Conservation (phyloP, 2,888 invertebrate species). For the Eupithecia subfuscata region DNA sequence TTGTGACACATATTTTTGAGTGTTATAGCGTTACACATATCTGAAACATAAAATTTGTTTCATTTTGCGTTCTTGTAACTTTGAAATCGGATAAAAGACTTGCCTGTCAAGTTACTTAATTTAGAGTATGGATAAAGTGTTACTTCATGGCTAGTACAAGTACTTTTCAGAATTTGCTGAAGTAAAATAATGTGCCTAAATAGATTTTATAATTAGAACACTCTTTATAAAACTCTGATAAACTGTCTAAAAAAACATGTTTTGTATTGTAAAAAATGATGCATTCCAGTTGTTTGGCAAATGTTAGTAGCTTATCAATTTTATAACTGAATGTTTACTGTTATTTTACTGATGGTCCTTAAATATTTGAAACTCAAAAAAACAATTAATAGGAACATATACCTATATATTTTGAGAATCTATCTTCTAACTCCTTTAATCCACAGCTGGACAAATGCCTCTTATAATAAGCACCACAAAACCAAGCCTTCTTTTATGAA, state of each 20-base stretch:
- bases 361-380: background rate
- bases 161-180: conserved; percentile 20
- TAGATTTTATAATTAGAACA: background rate
- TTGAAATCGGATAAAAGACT: background rate
- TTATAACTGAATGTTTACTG: background rate
- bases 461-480: background rate
- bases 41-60: background rate
- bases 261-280: conserved; percentile 13
- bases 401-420: background rate
- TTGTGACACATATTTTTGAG: conserved; percentile 15
- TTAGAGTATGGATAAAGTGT: conserved; percentile 15
- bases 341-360: background rate
- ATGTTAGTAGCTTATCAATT: background rate
- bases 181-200: conserved; percentile 25
- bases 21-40: background rate
- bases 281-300: conserved; percentile 3
- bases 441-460: background rate
- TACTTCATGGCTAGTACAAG: conserved; percentile 16
- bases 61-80: background rate
- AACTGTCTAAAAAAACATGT: background rate
- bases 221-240: background rate
- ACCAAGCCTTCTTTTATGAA: background rate
- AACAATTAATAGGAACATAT: background rate
- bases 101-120: conserved; percentile 2
- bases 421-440: background rate